These are phyloP conservation scores for Penaeus chinensis DNA, from an alignment of 1,140 invertebrate genomes.

Conservation along the genomic window DNA sequence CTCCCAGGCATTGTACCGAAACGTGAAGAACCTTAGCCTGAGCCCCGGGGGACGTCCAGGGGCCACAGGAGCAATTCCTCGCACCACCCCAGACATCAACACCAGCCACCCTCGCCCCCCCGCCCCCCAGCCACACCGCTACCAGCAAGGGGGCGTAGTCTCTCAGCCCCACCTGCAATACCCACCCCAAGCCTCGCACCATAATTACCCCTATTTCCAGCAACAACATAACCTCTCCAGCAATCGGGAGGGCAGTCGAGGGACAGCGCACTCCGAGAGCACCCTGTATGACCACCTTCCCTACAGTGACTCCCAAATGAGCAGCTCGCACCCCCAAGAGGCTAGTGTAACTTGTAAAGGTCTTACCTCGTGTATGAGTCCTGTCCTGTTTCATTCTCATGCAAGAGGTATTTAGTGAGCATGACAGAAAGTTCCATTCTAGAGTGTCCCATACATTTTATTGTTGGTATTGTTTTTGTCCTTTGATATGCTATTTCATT, in stretches of 20 bases:
- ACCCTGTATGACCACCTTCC: constrained; percentile 48
- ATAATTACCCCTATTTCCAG: constrained; percentile 43
- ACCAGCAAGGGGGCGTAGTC: neutral
- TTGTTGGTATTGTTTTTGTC: no score
- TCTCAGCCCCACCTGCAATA: constrained; percentile 24
- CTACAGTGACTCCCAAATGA: constrained; percentile 44
- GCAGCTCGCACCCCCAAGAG: constrained; percentile 20
- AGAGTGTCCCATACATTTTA: no score
- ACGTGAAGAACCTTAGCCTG: constrained; percentile 53
- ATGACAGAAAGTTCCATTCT: no score
- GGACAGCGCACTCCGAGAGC: constrained; percentile 52
- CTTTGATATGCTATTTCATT: no score
- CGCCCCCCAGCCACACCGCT: constrained; percentile 12
- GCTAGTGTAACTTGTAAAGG: constrained; percentile 13
- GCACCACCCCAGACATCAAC: constrained; percentile 15
- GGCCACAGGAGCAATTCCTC: constrained; percentile 23
- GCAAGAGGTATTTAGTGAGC: no score
- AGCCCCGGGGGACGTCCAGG: constrained; percentile 38
- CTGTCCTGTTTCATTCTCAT: no score
- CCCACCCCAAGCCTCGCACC: constrained; percentile 20
- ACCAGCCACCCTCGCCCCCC: constrained; percentile 13
- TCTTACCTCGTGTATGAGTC: no score
- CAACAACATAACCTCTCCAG: constrained; percentile 20
- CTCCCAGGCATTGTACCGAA: constrained; percentile 51
- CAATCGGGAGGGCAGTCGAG: constrained; percentile 42